These are phyloP conservation scores for Campoplex capitator DNA, from an alignment of 2,888 invertebrate genomes.

Conservation along the genomic window DNA sequence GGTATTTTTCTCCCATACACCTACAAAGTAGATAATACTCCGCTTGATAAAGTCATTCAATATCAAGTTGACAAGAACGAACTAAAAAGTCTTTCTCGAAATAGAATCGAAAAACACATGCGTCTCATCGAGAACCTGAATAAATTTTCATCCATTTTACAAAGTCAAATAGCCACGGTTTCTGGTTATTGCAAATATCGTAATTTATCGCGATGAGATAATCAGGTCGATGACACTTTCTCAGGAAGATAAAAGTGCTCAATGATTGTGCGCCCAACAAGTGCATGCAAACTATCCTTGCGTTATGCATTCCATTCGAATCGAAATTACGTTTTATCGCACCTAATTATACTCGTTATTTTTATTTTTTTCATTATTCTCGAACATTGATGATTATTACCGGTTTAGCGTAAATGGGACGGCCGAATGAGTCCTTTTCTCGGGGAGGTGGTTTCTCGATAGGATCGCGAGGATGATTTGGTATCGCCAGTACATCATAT, in stretches of 20 bases:
- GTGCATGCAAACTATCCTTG: neutral
- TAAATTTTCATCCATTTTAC: neutral
- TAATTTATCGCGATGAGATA: neutral
- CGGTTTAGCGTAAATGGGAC: conserved; percentile 72
- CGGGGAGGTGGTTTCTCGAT: conserved; percentile 72
- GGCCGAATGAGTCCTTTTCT: conserved; percentile 74
- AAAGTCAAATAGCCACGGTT: neutral
- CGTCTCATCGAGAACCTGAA: neutral
- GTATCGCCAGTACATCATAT: conserved; percentile 71
- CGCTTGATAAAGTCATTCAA: neutral
- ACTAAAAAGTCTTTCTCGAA: too few relatives aligned
- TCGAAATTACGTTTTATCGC: neutral
- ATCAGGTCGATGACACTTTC: neutral
- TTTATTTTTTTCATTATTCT: neutral
- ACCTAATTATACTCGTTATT: too few relatives aligned
- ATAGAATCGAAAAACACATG: neutral
- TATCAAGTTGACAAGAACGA: neutral
- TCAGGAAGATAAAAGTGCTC: neutral
- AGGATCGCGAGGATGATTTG: conserved; percentile 71
- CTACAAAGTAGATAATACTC: neutral
- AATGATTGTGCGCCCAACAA: neutral
- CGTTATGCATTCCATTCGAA: neutral
- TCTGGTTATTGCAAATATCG: neutral
- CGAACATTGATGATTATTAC: conserved; percentile 64
- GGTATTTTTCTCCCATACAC: conserved; percentile 73